Percentiles rank a stretch among this genome's conserved stretches.
Conservation (phyloP, 2,113 vertebrate species). For the Nannospalax galili region DNA sequence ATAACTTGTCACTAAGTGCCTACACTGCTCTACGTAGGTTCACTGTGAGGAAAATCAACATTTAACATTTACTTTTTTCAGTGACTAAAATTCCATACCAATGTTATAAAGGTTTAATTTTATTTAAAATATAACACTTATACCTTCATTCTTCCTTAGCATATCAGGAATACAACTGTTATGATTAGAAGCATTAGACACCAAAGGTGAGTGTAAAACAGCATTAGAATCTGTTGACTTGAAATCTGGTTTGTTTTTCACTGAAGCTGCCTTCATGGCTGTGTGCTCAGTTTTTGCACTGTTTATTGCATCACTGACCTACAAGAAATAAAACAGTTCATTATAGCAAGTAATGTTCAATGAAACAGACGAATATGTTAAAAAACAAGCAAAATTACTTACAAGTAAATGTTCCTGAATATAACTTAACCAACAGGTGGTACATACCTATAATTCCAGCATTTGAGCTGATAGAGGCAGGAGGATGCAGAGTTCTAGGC, state of each 20-base stretch:
- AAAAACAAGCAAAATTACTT: conserved; percentile 54
- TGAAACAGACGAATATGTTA: background rate
- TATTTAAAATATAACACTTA: background rate
- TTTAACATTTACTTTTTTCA: conserved; percentile 20
- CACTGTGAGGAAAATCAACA: background rate
- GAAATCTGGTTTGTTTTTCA: conserved; percentile 81
- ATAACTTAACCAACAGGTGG: background rate
- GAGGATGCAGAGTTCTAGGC: background rate
- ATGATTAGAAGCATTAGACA: conserved; percentile 78
- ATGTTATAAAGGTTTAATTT: conserved; percentile 35
- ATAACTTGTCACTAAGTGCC: background rate
- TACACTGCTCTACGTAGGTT: background rate
- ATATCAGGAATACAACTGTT: conserved; percentile 70
- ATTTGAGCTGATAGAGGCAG: background rate
- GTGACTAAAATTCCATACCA: background rate
- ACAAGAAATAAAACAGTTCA: conserved; percentile 69
- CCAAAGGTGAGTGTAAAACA: conserved; percentile 77
- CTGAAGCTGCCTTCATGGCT: conserved; percentile 77
- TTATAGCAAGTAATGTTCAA: conserved; percentile 2
- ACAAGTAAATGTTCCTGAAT: conserved; percentile 26
- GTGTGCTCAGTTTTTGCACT: conserved; percentile 82
- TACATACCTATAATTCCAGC: background rate
- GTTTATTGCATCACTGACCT: conserved; percentile 86
- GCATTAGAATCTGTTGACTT: conserved; percentile 83
- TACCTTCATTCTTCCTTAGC: conserved; percentile 80